Percentiles rank a stretch among this genome's conserved stretches.
Evolutionary conservation across 2,113 vertebrate genomes (phyloP).

Genomic region (Chloropsis hardwickii): DNA sequence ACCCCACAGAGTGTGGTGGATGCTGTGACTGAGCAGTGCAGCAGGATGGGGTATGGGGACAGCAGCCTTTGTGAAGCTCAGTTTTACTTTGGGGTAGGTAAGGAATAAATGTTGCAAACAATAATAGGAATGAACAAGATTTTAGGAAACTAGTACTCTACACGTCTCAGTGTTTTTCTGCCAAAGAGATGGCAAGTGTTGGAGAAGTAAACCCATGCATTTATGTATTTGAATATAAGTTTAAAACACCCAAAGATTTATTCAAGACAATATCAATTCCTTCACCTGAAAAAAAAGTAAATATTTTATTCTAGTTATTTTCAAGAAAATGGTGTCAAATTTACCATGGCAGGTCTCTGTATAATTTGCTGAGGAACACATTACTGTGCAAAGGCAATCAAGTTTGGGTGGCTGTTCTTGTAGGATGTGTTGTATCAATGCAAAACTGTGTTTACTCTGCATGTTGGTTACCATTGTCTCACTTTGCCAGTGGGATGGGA

Average conservation of each 20-base stretch:
- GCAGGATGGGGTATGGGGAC: fast-evolving
- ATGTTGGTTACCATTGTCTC: not conserved
- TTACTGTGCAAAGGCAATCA: not conserved
- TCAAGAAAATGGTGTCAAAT: not conserved
- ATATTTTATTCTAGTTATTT: not conserved
- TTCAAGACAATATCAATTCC: not conserved
- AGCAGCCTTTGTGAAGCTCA: not conserved
- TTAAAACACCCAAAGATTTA: not conserved
- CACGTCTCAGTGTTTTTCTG: not conserved
- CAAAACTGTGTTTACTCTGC: not conserved
- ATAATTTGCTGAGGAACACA: not conserved
- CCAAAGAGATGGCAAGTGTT: not conserved
- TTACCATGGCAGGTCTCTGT: not conserved
- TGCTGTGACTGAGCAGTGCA: not conserved
- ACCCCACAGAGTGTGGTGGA: not conserved
- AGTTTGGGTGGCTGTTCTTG: not conserved
- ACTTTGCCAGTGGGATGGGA: not conserved
- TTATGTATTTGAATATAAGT: not conserved
- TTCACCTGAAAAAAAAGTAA: not conserved
- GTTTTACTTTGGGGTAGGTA: not conserved
- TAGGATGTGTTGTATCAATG: not conserved
- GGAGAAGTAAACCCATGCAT: not conserved
- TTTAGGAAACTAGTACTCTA: not conserved
- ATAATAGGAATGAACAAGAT: not conserved
- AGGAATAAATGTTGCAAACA: not conserved